These are phyloP conservation scores for Epinotia brunnichana DNA, from an alignment of 2,888 invertebrate species.

Conservation along the genomic window DNA sequence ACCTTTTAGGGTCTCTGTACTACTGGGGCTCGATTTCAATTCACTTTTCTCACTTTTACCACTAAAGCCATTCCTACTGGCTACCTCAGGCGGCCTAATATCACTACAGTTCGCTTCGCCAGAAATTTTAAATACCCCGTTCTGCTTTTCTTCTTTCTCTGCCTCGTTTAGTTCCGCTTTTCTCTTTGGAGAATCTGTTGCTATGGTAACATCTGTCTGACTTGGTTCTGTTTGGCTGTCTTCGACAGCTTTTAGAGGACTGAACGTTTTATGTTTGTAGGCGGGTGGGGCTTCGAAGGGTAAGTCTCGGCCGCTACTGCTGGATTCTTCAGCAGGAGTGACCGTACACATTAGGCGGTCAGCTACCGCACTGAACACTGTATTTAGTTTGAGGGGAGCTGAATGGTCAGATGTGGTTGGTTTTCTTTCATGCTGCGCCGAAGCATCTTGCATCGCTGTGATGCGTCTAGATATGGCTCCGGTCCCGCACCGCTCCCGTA, in stretches of 20 bases:
- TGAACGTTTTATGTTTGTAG: slow-evolving; percentile 78
- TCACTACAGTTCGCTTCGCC: slow-evolving; percentile 78
- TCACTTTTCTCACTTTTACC: slow-evolving; percentile 74
- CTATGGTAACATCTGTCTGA: slow-evolving; percentile 67
- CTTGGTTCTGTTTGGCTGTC: slow-evolving; percentile 73
- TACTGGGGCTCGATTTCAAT: slow-evolving; percentile 69
- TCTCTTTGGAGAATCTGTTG: slow-evolving; percentile 74
- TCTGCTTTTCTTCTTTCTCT: slow-evolving; percentile 68
- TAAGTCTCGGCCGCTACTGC: slow-evolving; percentile 77
- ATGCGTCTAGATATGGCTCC: slow-evolving; percentile 90
- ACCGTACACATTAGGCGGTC: slow-evolving; percentile 81
- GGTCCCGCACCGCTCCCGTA: slow-evolving; percentile 91
- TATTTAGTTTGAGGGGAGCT: slow-evolving; percentile 79
- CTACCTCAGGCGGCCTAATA: slow-evolving; percentile 72
- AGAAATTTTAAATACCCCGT: slow-evolving; percentile 78
- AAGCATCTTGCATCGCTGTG: slow-evolving; percentile 92
- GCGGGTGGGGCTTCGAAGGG: slow-evolving; percentile 78
- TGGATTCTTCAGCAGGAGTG: slow-evolving; percentile 79
- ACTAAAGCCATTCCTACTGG: slow-evolving; percentile 66
- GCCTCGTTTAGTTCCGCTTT: slow-evolving; percentile 64
- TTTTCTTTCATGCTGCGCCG: slow-evolving; percentile 82
- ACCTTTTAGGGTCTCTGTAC: slow-evolving; percentile 70
- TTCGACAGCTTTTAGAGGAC: slow-evolving; percentile 74
- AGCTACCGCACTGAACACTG: slow-evolving; percentile 81
- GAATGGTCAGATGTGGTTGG: slow-evolving; percentile 79